Evolutionary conservation across 2,888 invertebrate genomes (phyloP).

Genomic region (Tenthredo livida): DNA sequence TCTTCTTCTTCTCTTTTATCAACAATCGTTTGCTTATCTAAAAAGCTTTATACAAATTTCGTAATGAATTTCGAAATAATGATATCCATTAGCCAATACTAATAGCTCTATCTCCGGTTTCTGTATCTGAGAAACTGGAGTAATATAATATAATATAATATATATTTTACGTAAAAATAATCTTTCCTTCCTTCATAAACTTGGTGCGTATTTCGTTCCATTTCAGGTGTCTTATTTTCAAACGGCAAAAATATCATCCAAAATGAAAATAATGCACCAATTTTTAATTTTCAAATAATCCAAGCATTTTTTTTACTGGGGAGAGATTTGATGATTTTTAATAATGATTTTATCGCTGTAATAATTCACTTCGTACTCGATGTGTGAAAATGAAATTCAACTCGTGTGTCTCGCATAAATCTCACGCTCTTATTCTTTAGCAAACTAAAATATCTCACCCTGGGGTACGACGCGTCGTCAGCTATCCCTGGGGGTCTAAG

Average conservation of each 20-base stretch:
- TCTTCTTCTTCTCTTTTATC: neutral
- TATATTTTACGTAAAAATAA: neutral
- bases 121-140: neutral
- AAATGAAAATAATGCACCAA: neutral
- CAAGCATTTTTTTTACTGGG: neutral
- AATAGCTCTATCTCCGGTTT: neutral
- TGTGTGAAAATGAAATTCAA: neutral
- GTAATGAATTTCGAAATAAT: neutral
- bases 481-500: neutral
- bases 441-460: conserved; percentile 7
- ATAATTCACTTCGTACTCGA: neutral
- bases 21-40: neutral
- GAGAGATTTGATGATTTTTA: neutral
- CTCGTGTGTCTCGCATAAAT: neutral
- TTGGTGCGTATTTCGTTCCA: neutral
- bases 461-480: neutral
- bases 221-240: neutral
- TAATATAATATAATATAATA: neutral
- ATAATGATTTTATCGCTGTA: neutral
- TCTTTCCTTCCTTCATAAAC: neutral
- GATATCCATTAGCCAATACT: neutral
- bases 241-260: neutral
- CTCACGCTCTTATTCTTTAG: neutral
- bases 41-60: neutral
- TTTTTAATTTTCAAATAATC: too few species aligned